phyloP scores from a whole-genome alignment of 2,888 invertebrate genomes.

The Ceramica pisi region DNA sequence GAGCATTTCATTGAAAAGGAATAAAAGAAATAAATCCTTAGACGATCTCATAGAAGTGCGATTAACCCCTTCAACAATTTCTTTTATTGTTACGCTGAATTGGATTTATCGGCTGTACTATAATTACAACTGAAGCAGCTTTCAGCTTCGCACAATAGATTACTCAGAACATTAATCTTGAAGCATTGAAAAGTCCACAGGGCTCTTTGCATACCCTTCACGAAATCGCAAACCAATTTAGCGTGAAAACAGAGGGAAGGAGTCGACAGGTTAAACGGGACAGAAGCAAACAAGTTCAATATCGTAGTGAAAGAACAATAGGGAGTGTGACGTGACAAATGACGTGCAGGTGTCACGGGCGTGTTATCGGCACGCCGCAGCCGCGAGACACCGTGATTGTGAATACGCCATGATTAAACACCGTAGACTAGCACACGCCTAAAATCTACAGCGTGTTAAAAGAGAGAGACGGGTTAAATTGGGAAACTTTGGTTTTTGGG shows the following conservation, averaged over 20 bases:
- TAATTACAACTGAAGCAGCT: constrained; percentile 65
- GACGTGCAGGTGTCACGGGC: constrained; percentile 85
- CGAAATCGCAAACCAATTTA: constrained; percentile 79
- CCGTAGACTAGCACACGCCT: constrained; percentile 31
- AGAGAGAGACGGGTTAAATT: constrained; percentile 52
- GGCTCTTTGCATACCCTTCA: constrained; percentile 70
- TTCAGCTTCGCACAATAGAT: constrained; percentile 63
- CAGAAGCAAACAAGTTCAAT: constrained; percentile 80
- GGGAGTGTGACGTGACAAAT: constrained; percentile 84
- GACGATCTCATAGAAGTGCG: constrained; percentile 30
- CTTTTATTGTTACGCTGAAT: constrained; percentile 57
- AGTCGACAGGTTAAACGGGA: constrained; percentile 72
- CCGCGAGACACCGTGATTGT: constrained; percentile 65
- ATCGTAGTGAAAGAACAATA: constrained; percentile 78
- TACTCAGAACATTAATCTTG: constrained; percentile 70
- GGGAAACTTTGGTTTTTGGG: constrained; percentile 51
- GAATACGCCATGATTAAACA: constrained; percentile 64
- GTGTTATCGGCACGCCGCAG: constrained; percentile 76
- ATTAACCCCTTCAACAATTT: constrained; percentile 57
- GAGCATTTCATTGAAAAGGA: constrained; percentile 16
- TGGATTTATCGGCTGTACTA: constrained; percentile 52
- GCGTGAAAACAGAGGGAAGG: constrained; percentile 75
- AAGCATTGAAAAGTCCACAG: constrained; percentile 66
- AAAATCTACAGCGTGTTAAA: constrained; percentile 36
- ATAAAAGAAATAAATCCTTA: constrained; percentile 46